Conservation (phyloP, 1,140 invertebrate genomes). For the Drosophila tristis region DNA sequence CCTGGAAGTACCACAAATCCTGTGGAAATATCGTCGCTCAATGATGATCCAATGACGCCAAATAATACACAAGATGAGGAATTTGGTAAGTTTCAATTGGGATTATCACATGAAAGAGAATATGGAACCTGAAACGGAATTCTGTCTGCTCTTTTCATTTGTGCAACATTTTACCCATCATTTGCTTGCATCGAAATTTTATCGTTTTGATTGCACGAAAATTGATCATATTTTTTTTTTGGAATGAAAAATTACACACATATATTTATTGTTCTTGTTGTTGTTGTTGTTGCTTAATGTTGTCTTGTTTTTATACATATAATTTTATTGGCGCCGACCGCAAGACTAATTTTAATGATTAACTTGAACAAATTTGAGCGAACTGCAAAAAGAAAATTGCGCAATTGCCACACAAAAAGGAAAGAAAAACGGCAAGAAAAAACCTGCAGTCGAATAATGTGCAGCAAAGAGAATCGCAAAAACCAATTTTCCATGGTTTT, state of each 20-base stretch:
- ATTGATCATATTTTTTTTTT: constrained; percentile 35
- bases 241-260: constrained; percentile 34
- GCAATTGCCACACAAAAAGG: constrained; percentile 30
- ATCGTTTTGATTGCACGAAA: constrained; percentile 45
- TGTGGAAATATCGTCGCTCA: constrained; percentile 31
- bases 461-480: constrained; percentile 46
- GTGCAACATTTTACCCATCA: no score
- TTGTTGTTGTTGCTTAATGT: constrained; percentile 62
- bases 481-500: constrained; percentile 28
- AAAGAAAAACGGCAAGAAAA: constrained; percentile 25
- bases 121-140: no score
- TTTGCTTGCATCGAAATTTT: not conserved
- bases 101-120: no score
- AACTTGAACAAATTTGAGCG: constrained; percentile 40
- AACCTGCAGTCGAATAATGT: constrained; percentile 9
- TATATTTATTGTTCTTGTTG: constrained; percentile 53
- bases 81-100: constrained; percentile 59
- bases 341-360: constrained; percentile 43
- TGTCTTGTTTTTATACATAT: constrained; percentile 38
- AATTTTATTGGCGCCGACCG: constrained; percentile 28
- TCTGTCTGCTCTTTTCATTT: no score
- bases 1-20: constrained; percentile 20
- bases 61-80: constrained; percentile 67
- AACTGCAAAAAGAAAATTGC: constrained; percentile 47
- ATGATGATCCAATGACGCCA: constrained; percentile 66